Conservation (phyloP, 2,888 invertebrate species). For the Alloplasta piceator region DNA sequence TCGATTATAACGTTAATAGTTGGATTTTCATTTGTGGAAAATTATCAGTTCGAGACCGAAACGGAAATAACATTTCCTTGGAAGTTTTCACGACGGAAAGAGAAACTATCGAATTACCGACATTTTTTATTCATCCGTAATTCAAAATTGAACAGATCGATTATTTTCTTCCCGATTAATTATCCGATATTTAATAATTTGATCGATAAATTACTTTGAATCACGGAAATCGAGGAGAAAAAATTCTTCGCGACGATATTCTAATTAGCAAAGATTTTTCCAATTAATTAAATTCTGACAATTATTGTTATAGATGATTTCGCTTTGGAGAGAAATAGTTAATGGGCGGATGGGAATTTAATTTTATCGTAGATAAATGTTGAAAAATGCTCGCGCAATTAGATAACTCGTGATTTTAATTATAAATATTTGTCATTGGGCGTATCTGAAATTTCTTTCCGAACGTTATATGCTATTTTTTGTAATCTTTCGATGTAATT, state of each 20-base stretch:
- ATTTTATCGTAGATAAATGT: no score
- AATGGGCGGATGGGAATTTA: no score
- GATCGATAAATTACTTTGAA: not conserved
- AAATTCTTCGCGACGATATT: no score
- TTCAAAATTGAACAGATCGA: not conserved
- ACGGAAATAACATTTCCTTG: slow-evolving; percentile 27
- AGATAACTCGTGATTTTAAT: slow-evolving; percentile 1
- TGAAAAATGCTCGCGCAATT: not conserved
- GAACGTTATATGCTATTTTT: no score
- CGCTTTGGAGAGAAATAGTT: no score
- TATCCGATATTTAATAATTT: not conserved
- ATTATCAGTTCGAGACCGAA: not conserved
- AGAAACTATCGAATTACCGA: slow-evolving; percentile 6
- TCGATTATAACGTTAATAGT: not conserved
- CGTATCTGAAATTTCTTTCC: not conserved
- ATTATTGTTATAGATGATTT: no score
- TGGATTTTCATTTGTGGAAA: slow-evolving; percentile 27
- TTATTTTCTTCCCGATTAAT: not conserved
- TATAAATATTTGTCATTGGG: slow-evolving; percentile 4
- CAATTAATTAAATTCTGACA: no score
- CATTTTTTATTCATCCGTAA: not conserved
- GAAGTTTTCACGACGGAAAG: not conserved
- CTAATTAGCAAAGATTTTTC: no score
- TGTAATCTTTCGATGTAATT: slow-evolving; percentile 8
- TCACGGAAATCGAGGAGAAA: not conserved